Percentiles rank a stretch among this genome's conserved stretches.
Evolutionary conservation across 1,140 invertebrate species (phyloP).

Genomic region (Odontomachus brunneus): DNA sequence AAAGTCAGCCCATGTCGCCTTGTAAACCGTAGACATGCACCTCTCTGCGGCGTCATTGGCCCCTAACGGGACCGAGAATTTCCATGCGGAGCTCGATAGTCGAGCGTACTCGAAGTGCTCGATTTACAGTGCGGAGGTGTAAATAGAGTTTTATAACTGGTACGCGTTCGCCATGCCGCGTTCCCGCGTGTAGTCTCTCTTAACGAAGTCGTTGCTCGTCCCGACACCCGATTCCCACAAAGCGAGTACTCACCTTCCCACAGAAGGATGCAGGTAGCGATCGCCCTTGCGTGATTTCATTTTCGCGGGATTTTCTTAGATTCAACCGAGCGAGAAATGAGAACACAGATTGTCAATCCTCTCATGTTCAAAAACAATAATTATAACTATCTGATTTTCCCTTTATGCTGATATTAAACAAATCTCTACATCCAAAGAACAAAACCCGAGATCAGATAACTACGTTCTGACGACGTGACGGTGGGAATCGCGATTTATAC

Average conservation of each 20-base stretch:
- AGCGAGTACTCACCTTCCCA: neutral
- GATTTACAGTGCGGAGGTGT: conserved; percentile 23
- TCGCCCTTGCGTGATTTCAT: conserved; percentile 2
- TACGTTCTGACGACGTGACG: neutral
- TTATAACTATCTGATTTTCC: neutral
- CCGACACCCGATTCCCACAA: neutral
- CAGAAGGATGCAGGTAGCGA: neutral
- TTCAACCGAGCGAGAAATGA: neutral
- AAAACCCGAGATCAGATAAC: neutral
- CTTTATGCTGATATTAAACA: neutral
- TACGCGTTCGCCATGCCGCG: neutral
- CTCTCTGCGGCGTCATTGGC: conserved; percentile 61
- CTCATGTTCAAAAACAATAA: neutral
- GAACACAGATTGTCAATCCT: neutral
- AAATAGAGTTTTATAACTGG: conserved; percentile 26
- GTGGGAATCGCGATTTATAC: too few species aligned
- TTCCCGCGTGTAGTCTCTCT: neutral
- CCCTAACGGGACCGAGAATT: conserved; percentile 65
- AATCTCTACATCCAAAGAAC: neutral
- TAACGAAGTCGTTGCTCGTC: conserved; percentile 3
- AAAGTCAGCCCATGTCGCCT: conserved; percentile 34
- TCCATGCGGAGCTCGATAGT: conserved; percentile 33
- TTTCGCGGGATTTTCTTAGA: neutral
- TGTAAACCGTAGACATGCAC: conserved; percentile 44
- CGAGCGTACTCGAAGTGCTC: conserved; percentile 17